A percentile compares a stretch with the other conserved stretches of the same genome.
Evolutionary conservation across 2,113 vertebrate genomes (phyloP).

Genomic region (Jaculus jaculus): DNA sequence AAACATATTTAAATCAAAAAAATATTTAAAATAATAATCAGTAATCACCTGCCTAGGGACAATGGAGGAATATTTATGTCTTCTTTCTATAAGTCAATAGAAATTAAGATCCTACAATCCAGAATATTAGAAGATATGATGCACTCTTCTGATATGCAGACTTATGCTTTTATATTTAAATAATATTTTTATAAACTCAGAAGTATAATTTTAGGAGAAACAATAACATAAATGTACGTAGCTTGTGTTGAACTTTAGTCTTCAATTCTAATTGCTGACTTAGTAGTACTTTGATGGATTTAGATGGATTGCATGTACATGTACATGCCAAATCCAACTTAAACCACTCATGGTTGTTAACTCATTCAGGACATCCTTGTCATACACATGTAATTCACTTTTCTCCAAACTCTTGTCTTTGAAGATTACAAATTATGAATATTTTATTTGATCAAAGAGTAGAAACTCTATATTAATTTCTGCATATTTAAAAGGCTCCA

Average conservation of each 20-base stretch:
- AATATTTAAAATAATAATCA: too few species aligned
- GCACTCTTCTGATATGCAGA: background rate
- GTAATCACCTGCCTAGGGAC: background rate
- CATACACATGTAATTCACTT: background rate
- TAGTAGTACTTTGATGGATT: background rate
- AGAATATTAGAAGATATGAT: background rate
- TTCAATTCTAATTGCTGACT: background rate
- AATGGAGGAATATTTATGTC: background rate
- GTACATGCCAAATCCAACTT: background rate
- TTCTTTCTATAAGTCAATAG: background rate
- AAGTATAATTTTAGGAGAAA: conserved; percentile 21
- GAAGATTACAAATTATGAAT: background rate
- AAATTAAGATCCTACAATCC: background rate
- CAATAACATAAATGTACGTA: background rate
- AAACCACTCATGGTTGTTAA: background rate
- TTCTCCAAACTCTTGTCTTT: background rate
- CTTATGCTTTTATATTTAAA: background rate
- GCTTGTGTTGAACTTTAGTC: background rate
- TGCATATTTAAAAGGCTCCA: background rate
- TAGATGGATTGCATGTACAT: background rate
- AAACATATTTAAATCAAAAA: too few species aligned
- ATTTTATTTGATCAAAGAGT: background rate
- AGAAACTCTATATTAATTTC: background rate
- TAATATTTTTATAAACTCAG: background rate
- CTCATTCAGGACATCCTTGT: background rate